Evolutionary conservation across 2,888 invertebrate genomes (phyloP), one percentile per base, ranked within the genome.

Genomic region (Euplexia lucipara): DNA sequence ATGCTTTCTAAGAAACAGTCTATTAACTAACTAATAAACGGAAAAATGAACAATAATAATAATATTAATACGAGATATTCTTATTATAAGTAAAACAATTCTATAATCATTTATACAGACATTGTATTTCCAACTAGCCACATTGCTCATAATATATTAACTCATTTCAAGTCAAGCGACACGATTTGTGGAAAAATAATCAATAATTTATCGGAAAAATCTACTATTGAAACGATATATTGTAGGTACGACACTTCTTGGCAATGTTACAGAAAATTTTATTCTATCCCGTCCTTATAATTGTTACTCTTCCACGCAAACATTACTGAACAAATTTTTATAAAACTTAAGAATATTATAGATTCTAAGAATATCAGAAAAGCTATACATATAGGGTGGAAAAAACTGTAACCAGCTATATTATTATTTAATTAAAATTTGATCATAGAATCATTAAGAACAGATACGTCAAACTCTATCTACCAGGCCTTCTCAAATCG

Each of bases 151-250:
- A 67, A 52, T 32, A n/a, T 7, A 32, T 32, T 42, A 39, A 44
- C 12, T 14, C 44, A 49, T 69, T 44, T 52, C 30, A 39, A 54
- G 26, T 14, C 49, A 45, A 72, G 20, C 44, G 39, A 35, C 32
- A 12, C 32, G 12, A 10, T 61, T 76, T 54, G 41, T 30, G 9
- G 71, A 62, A 70, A 71, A 20, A 18, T 70, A 42, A 76, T 71
- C n/a, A 47, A 47, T 37, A 18, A 52, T 34, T 51, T 26, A 52
- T 30, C 12, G 62, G 41, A 54, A 70, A 74, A 51, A 47, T n/a
- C 1, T 7, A 9, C 1, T 0, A 37, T 32, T 34, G 26, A 3
- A 16, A 34, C 34, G 20, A 53, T 30, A 14, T 7, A n/a, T 18
- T 14, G 8, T 34, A n/a, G n/a, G n/a, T n/a, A n/a, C 22, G 20